Conservation (phyloP, 1,140 invertebrate genomes). For the Trachymyrmex cornetzi region DNA sequence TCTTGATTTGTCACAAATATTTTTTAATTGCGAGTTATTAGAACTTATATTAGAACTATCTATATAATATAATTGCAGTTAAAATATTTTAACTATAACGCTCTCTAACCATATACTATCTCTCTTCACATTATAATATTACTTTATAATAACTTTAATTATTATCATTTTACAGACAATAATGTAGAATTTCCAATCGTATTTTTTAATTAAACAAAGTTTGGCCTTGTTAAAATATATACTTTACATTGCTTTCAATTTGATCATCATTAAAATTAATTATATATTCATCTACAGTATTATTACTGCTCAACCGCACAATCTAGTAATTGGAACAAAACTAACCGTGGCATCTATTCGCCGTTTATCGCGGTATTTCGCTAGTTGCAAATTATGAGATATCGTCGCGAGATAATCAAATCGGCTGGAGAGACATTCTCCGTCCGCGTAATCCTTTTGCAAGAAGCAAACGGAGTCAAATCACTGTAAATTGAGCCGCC, state of each 20-base stretch:
- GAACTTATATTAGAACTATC: neutral
- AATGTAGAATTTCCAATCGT: neutral
- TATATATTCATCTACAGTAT: neutral
- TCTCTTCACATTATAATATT: neutral
- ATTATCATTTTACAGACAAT: neutral
- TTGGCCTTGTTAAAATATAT: neutral
- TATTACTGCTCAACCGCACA: neutral
- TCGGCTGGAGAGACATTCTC: constrained; percentile 9
- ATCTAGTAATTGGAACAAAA: constrained; percentile 13
- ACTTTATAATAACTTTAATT: neutral
- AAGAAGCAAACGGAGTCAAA: constrained; percentile 43
- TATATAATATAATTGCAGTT: constrained; percentile 1
- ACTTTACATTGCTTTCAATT: neutral
- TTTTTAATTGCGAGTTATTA: neutral
- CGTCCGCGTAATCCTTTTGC: constrained; percentile 25
- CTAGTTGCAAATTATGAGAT: constrained; percentile 10
- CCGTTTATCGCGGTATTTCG: constrained; percentile 31
- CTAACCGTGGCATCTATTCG: neutral
- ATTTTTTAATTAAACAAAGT: neutral
- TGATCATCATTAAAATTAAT: constrained; percentile 15
- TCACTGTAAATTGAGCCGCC: constrained; percentile 31
- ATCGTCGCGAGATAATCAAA: constrained; percentile 2
- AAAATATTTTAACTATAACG: neutral
- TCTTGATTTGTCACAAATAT: neutral
- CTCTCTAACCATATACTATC: neutral